Base-by-base conservation (phyloP, 2,797 vertebrate species). In the Orientallactaga sibirica region DNA sequence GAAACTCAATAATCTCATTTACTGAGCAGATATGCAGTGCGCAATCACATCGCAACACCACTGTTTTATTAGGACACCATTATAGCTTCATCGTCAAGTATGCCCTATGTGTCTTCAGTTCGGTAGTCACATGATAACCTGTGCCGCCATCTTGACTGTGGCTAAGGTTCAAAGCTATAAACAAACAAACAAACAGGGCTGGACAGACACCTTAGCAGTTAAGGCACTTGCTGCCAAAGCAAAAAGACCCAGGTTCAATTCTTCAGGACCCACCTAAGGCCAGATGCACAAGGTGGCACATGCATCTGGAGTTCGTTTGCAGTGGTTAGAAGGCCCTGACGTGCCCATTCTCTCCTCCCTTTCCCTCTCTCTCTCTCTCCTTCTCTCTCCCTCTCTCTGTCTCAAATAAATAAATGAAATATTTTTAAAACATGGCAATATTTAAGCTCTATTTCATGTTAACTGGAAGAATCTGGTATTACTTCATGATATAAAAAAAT, bases 401-500 rank as follows among this genome's bases (percentile, higher is more conserved):
- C 43, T 48, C 43, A 48, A 48, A 48, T 48, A 48, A 48, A 48
- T 48, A 48, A 48, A 48, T 48, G 8, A 48, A 8, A 48, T 48
- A 48, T 48, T 48, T 48, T 48, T 93, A 66, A 73, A 22, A 37
- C 37, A 10, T 75, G 7, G 78, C 5, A 87, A 85, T 68, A 67
- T 43, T 68, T 94, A 64, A 90, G 24, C 27, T 80, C 68, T 88
- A 82, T 37, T 91, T 95, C 68, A 91, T 87, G 68, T 48, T 87
- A 62, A 71, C 74, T 91, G 62, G 68, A 27, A 64, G 64, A 87
- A 92, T 92, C 80, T 78, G 81, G 33, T 48, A 92, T 67, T 73
- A 43, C 82, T 91, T 92, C 15, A 61, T 79, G 84, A 93, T 58
- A 88, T 20, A 93, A 90, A 96, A 89, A 37, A 93, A 83, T 3